phyloP scores from a whole-genome alignment of 2,888 invertebrate genomes.

The Imbricaverruca yamaguchii region DNA sequence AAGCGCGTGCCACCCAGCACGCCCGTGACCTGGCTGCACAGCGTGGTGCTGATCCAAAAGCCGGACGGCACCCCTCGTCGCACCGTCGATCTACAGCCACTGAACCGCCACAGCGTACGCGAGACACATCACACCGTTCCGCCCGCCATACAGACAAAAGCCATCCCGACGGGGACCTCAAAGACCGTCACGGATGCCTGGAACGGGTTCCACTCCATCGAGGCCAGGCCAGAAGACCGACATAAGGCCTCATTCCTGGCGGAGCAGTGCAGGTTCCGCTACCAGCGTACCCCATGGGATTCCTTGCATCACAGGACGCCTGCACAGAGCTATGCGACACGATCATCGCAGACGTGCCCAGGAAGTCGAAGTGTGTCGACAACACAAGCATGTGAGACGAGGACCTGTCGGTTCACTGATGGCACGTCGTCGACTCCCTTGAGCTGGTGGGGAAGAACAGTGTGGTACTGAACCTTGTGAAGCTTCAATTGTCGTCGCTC shows the following conservation, averaged over 20 bases:
- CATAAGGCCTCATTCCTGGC: conserved; percentile 6
- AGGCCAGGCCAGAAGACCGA: not conserved
- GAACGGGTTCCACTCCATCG: too few relatives aligned
- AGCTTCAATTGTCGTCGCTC: conserved; percentile 20
- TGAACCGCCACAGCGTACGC: too few relatives aligned
- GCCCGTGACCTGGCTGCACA: too few relatives aligned
- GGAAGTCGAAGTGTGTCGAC: too few relatives aligned
- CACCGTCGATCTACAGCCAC: conserved; percentile 16
- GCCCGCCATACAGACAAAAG: not conserved
- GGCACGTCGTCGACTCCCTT: conserved; percentile 24
- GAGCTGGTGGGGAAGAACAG: conserved; percentile 8
- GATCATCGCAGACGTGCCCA: conserved; percentile 21
- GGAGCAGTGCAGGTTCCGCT: conserved; percentile 15
- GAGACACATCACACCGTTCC: too few relatives aligned
- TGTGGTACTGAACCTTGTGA: too few relatives aligned
- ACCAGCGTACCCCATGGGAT: conserved; percentile 23
- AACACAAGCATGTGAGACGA: conserved; percentile 24
- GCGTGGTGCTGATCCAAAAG: not conserved
- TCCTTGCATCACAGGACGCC: conserved; percentile 20
- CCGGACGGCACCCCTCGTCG: not conserved
- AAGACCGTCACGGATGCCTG: conserved; percentile 23
- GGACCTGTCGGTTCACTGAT: conserved; percentile 21
- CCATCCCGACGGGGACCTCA: not conserved
- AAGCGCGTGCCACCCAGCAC: too few relatives aligned
- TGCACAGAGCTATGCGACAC: not conserved